A percentile compares a stretch with the other conserved stretches of the same genome.
These are phyloP conservation scores for Thyatira batis DNA, from an alignment of 2,888 invertebrate genomes.

Conservation along the genomic window DNA sequence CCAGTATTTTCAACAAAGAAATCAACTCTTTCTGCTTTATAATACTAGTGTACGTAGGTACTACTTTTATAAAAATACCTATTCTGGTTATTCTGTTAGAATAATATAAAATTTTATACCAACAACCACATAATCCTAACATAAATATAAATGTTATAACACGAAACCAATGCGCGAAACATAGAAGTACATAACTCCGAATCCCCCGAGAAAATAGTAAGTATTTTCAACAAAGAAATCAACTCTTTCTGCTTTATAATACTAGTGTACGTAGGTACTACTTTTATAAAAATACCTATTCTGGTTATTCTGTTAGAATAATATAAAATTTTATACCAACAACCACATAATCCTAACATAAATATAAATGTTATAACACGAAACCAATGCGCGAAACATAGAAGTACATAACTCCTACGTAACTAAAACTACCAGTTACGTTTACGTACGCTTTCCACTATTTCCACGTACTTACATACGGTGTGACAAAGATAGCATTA, in stretches of 20 bases:
- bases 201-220: not conserved
- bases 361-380: not conserved
- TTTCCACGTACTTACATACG: slow-evolving; percentile 60
- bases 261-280: too few relatives aligned
- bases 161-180: not conserved
- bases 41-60: too few relatives aligned
- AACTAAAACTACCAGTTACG: slow-evolving; percentile 37
- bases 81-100: too few relatives aligned
- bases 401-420: slow-evolving; percentile 42
- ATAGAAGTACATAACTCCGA: not conserved
- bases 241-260: too few relatives aligned
- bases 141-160: not conserved
- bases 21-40: too few relatives aligned
- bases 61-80: too few relatives aligned
- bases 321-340: not conserved
- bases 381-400: not conserved
- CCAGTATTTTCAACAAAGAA: too few relatives aligned
- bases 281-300: too few relatives aligned
- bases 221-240: too few relatives aligned
- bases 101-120: not conserved
- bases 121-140: not conserved
- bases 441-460: slow-evolving; percentile 61
- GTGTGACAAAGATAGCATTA: slow-evolving; percentile 37
- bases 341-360: not conserved
- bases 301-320: too few relatives aligned